These are phyloP conservation scores for Cottoperca gobio DNA, from an alignment of 2,797 vertebrate genomes.

Conservation along the genomic window DNA sequence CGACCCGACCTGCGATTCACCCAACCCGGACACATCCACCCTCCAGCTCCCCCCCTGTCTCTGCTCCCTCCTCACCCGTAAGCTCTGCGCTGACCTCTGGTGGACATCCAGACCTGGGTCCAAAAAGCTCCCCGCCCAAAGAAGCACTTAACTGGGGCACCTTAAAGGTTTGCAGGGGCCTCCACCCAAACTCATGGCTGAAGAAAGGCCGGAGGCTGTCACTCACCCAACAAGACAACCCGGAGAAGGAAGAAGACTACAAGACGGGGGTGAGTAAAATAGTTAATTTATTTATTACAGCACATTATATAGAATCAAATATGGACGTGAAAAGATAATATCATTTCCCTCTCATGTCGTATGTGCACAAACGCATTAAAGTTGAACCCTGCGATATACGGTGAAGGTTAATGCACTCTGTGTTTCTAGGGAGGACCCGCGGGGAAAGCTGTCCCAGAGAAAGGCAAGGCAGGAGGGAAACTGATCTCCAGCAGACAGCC, in stretches of 20 bases:
- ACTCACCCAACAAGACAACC: slow-evolving; percentile 81
- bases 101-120: slow-evolving; percentile 15
- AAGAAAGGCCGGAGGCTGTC: slow-evolving; percentile 85
- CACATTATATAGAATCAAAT: no score
- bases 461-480: slow-evolving; percentile 53
- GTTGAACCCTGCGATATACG: no score
- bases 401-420: no score
- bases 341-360: no score
- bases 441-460: slow-evolving; percentile 6
- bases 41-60: not conserved
- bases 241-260: slow-evolving; percentile 71
- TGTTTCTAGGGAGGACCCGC: slow-evolving; percentile 39
- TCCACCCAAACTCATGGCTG: slow-evolving; percentile 89
- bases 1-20: slow-evolving; percentile 44
- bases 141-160: slow-evolving; percentile 58
- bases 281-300: no score
- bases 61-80: slow-evolving; percentile 27
- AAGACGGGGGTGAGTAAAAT: slow-evolving; percentile 46
- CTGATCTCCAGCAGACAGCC: slow-evolving; percentile 5
- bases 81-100: not conserved
- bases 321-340: no score
- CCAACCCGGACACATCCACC: not conserved
- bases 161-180: slow-evolving; percentile 71
- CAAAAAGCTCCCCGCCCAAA: slow-evolving; percentile 61
- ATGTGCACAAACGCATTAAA: no score